Evolutionary conservation across 2,888 invertebrate genomes (phyloP).

Genomic region (Eurytoma adleriae): DNA sequence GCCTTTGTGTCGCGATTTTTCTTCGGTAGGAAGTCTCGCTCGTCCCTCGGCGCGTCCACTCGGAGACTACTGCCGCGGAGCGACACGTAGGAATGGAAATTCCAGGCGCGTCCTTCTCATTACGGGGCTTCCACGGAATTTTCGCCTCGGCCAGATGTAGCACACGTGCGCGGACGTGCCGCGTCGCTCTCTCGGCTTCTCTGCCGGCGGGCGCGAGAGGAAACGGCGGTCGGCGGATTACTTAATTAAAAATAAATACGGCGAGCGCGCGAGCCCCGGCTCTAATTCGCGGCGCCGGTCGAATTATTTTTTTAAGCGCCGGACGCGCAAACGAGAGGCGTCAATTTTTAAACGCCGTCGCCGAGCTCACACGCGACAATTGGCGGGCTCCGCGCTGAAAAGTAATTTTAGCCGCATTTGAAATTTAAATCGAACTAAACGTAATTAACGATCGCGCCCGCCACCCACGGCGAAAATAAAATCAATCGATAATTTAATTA

Average conservation of each 20-base stretch:
- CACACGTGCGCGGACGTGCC: constrained; percentile 54
- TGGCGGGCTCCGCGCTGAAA: too few relatives aligned
- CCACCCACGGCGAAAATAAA: too few relatives aligned
- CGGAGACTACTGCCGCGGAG: constrained; percentile 4
- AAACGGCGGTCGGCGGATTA: constrained; percentile 27
- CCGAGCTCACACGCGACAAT: too few relatives aligned
- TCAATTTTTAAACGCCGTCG: too few relatives aligned
- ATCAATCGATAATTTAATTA: too few relatives aligned
- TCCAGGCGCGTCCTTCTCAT: constrained; percentile 56
- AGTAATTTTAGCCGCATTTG: too few relatives aligned
- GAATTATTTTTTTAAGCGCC: too few relatives aligned
- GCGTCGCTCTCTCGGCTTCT: not conserved
- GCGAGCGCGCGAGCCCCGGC: not conserved
- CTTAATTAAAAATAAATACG: constrained; percentile 48
- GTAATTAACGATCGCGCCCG: too few relatives aligned
- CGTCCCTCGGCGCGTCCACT: not conserved
- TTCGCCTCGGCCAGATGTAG: constrained; percentile 57
- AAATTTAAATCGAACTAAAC: too few relatives aligned
- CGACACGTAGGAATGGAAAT: constrained; percentile 54
- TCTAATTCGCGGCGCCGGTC: too few relatives aligned
- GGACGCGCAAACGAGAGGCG: too few relatives aligned
- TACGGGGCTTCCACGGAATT: constrained; percentile 54
- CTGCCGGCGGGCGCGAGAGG: not conserved
- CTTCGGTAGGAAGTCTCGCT: not conserved
- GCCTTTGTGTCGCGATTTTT: constrained; percentile 32